Evolutionary conservation across 2,888 invertebrate genomes (phyloP), one percentile per base, ranked within the genome.

Genomic region (Eupelmus urozonus): DNA sequence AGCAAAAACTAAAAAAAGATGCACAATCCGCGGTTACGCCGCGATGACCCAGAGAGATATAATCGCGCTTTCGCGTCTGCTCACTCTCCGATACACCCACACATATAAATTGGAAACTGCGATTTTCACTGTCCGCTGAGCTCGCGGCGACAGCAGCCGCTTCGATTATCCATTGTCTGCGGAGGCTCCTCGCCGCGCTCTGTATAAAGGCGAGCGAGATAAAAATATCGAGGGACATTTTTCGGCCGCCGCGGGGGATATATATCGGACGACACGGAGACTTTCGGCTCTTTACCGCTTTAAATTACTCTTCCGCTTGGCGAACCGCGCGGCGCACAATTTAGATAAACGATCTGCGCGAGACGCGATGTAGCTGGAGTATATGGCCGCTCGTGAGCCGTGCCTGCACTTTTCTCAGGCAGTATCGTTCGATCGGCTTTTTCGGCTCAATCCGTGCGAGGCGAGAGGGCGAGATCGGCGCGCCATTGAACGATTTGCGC

Each of bases 51-150:
- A 76, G 65, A 71, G 40, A 59, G 76, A 70, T 57, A 71, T 70
- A 65, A 65, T 59, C 63, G 51, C 57, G 25, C 59, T 42, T 45
- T 40, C 65, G 53, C 63, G 69, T 40, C 45, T 25, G 23, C 59
- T 11, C 53, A 42, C 63, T 53, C 65, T 25, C 45, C 16, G 49
- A 55, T 63, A n/a, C 25, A 29, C 27, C 25, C 13, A 18, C 57
- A 23, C 62, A 20, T 45, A n/a, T n/a, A 67, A 67, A 78, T 78
- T 74, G 73, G 66, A 71, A 78, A 73, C 67, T 69, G 62, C 67
- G 73, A 78, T 78, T 78, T 78, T 78, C 69, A 78, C 78, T 62
- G 78, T 73, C 69, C 73, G 57, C 63, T 62, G 73, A 77, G 62
- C 69, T 29, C 75, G 20, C 69, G 20, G 27, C 65, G n/a, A 7